Evolutionary conservation across 2,113 vertebrate species (phyloP), one percentile per base, ranked within the genome.

Genomic region (Pterophyllum scalare): DNA sequence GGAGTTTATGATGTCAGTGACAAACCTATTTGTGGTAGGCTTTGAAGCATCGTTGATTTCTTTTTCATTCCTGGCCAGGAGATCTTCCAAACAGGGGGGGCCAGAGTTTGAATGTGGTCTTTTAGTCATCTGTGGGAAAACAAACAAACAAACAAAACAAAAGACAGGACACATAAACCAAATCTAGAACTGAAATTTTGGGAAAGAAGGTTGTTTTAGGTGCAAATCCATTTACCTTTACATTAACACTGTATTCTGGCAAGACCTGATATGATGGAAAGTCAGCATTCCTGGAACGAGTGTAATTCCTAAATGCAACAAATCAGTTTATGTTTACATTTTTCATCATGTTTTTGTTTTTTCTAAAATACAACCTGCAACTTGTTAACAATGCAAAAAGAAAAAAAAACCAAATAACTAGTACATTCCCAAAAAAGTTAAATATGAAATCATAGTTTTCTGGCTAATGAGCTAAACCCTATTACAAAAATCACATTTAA

Each of bases 1-100:
- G 78, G 96, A 95, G 86, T 91, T 95, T 49, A 96, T 95, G 72
- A 96, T 95, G 77, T 95, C 88, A 22, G 59, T 87, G 38, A 96
- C 84, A 52, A 96, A 95, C 10, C 80, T 87, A 87, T 94, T 87
- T 19, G 56, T 3, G 6, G 33, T 5, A 6, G 91, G 56, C 49
- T 88, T 89, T 43, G 17, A 24, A 33, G 62, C 13, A 11, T 77
- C 67, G 24, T 91, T 75, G 1, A 81, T 80, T 14, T 17, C 58
- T 40, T 84, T 83, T 40, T 80, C 80, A 20, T 89, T 82, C 15
- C 79, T 93, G 31, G 84, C 28, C n/a, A 59, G 33, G 0, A 89
- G 20, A 7, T 85, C 83, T 26, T 95, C 92, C 59, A 91, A 67
- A 80, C 33, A 24, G 4, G 84, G 62, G 8, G 90, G 86, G 5